Conservation (phyloP, 23 tunicate genomes). For the Halocynthia aurantium region DNA sequence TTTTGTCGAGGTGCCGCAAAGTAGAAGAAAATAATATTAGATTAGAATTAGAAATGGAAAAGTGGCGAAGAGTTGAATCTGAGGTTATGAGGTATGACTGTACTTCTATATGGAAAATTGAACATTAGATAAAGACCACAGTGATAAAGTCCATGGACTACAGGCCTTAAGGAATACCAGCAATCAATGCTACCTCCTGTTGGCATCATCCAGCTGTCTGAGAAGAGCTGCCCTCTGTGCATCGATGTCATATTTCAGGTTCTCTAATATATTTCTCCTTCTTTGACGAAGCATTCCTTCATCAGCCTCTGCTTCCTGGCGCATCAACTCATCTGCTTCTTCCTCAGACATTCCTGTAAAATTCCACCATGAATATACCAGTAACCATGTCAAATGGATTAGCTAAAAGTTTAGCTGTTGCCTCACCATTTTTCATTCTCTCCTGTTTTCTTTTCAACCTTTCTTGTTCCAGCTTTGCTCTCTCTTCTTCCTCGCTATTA, state of each 20-base stretch:
- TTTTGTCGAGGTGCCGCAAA: too few species aligned
- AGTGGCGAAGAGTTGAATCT: too few species aligned
- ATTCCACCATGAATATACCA: neutral
- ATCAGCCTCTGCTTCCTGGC: constrained; percentile 48
- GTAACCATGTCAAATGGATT: too few species aligned
- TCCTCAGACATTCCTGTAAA: constrained; percentile 73
- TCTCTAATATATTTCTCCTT: constrained; percentile 62
- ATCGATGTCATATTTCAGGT: constrained; percentile 55
- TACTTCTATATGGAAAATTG: too few species aligned
- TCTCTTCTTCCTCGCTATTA: constrained; percentile 41
- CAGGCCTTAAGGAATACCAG: too few species aligned
- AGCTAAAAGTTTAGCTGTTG: neutral
- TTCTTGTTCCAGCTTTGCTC: constrained; percentile 30
- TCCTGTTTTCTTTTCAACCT: constrained; percentile 34
- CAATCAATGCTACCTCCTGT: constrained; percentile 32
- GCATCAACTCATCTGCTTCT: constrained; percentile 45
- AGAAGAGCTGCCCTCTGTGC: constrained; percentile 60
- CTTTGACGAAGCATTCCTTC: constrained; percentile 46
- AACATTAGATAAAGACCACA: too few species aligned
- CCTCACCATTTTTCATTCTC: constrained; percentile 53
- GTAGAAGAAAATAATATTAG: too few species aligned
- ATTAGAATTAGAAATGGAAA: too few species aligned
- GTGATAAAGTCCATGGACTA: neutral
- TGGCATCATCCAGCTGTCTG: constrained; percentile 29
- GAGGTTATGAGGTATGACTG: too few species aligned